Evolutionary conservation across 2,797 vertebrate genomes (phyloP), one percentile per base, ranked within the genome.

Genomic region (Sebastes vulpes): DNA sequence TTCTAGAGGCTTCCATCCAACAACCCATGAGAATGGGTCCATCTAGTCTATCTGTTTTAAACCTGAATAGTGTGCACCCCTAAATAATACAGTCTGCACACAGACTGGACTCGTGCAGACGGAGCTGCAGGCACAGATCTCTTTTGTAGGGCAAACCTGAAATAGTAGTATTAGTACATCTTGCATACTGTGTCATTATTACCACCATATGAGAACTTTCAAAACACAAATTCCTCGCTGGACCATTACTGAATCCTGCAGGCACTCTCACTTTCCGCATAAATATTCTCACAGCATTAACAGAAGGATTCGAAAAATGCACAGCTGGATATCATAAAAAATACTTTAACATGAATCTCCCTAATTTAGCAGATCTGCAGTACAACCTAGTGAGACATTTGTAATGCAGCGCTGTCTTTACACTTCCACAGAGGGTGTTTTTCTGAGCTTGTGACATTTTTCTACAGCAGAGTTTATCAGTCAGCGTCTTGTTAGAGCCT

Each of bases 251-350:
- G 64, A 78, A 68, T 61, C 71, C 67, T 57, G 73, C 57, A 58
- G 60, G 65, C 50, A n/a, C 61, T 76, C 79, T 78, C 64, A 48
- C 74, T 72, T 78, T 76, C 56, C 12, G 3, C 75, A 84, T 84
- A 72, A 84, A 82, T 69, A 74, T 71, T 74, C 66, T 52, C 28
- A 31, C 26, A 70, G 73, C 63, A 2, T 77, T 68, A 65, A 68
- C 68, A 1, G 26, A 75, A 76, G 79, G 61, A 82, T 80, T 73
- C 50, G 16, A 86, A 89, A 83, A 76, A 82, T 68, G 72, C 81
- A 75, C 71, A 65, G 76, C 79, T 68, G 74, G 80, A 69, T 73
- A 48, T 54, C 64, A 48, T 73, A 79, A 85, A 72, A 65, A 69
- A 57, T 54, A 89, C 76, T 84, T 86, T 77, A 64, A 54, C 68